Percentiles rank a stretch among this genome's conserved stretches.
These are phyloP conservation scores for Protonibea diacanthus DNA, from an alignment of 2,797 vertebrate genomes.

Conservation along the genomic window DNA sequence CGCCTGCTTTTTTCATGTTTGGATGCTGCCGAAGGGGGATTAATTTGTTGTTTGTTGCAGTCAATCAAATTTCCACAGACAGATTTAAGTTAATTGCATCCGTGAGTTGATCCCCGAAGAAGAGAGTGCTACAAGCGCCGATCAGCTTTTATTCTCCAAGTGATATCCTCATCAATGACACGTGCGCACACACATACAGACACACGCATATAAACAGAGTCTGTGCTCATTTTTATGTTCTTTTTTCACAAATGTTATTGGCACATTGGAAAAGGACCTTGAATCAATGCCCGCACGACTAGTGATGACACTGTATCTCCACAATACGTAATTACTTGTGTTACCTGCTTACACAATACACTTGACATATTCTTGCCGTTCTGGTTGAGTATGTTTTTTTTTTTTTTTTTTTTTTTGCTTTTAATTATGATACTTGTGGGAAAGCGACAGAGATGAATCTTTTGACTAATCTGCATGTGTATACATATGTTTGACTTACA, in stretches of 20 bases:
- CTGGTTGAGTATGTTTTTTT: slow-evolving; percentile 34
- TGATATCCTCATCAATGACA: slow-evolving; percentile 86
- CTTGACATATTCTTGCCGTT: slow-evolving; percentile 48
- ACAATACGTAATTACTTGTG: slow-evolving; percentile 47
- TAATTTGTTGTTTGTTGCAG: slow-evolving; percentile 90
- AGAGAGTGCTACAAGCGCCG: slow-evolving; percentile 80
- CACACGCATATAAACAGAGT: slow-evolving; percentile 22
- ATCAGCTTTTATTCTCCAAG: slow-evolving; percentile 85
- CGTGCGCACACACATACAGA: not conserved
- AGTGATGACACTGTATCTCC: slow-evolving; percentile 48
- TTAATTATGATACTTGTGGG: slow-evolving; percentile 29
- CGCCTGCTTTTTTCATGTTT: slow-evolving; percentile 85
- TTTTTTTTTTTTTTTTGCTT: slow-evolving; percentile 33
- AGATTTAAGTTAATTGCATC: slow-evolving; percentile 90
- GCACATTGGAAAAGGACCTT: slow-evolving; percentile 69
- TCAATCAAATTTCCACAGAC: slow-evolving; percentile 89
- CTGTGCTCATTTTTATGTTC: slow-evolving; percentile 57
- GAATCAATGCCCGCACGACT: slow-evolving; percentile 57
- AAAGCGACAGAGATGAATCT: not conserved
- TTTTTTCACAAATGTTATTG: slow-evolving; percentile 65
- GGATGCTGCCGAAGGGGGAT: slow-evolving; percentile 88
- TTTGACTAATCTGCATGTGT: not conserved
- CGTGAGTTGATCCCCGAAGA: slow-evolving; percentile 86
- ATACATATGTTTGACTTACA: slow-evolving; percentile 18
- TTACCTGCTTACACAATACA: slow-evolving; percentile 54